Evolutionary conservation across 1,140 invertebrate genomes (phyloP).

Genomic region (Antheraea mylitta): DNA sequence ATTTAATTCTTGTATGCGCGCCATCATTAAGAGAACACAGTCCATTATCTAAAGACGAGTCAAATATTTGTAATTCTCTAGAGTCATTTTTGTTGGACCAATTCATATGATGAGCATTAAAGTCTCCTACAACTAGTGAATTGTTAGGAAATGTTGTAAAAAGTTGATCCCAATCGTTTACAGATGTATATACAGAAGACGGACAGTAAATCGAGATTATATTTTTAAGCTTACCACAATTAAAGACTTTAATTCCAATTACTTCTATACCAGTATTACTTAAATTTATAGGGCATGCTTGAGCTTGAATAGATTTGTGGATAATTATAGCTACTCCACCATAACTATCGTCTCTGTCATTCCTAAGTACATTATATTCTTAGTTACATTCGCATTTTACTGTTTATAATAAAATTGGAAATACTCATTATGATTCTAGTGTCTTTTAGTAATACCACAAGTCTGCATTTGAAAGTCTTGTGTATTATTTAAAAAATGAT

Average conservation of each 20-base stretch:
- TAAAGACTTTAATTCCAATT: constrained; percentile 7
- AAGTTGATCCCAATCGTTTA: too few relatives aligned
- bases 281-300: neutral
- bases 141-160: neutral
- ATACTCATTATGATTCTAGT: neutral
- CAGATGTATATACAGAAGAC: neutral
- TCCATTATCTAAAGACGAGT: neutral
- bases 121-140: constrained; percentile 9
- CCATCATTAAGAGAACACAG: too few relatives aligned
- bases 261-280: constrained; percentile 10
- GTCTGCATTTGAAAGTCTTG: too few relatives aligned
- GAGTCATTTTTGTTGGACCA: constrained; percentile 14
- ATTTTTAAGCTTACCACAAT: constrained; percentile 9
- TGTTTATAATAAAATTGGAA: constrained; percentile 12
- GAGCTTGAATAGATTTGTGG: too few relatives aligned
- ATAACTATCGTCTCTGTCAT: constrained; percentile 12
- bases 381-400: constrained; percentile 27
- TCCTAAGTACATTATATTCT: constrained; percentile 9
- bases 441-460: too few relatives aligned
- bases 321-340: constrained; percentile 5
- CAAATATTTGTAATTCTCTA: constrained; percentile 3
- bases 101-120: constrained; percentile 14
- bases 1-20: too few relatives aligned
- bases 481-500: too few relatives aligned
- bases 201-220: neutral